Evolutionary conservation across 2,888 invertebrate species (phyloP), one percentile per base, ranked within the genome.

Genomic region (Morpho achilles): DNA sequence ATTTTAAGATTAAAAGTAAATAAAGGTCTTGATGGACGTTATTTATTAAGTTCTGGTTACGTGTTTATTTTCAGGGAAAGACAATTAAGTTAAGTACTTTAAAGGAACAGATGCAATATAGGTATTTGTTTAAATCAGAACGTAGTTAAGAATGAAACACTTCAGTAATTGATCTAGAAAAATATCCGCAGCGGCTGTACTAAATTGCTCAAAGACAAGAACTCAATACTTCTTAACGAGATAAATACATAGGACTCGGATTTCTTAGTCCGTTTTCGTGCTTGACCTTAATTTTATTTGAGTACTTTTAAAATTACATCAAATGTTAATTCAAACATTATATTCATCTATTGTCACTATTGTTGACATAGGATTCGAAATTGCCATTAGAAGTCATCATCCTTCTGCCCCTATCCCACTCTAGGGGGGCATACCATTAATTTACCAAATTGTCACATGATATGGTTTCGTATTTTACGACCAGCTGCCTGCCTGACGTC

Each of bases 171-270:
- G 32, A 32, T 32, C 7, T 40, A 59, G 53, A 59, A 54, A 56
- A 53, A 57, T 56, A 41, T 56, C 48, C 41, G 49, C 41, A 53
- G 46, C 52, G 53, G 51, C 56, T 59, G 49, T 59, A 60, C 54
- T 50, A 82, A 82, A 84, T 84, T 83, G 79, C 76, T 79, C 82
- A 84, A 84, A 84, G 84, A 77, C 76, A 73, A 71, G 72, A 77
- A 80, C 76, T 79, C 80, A 82, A 83, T 77, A 75, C 75, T 70
- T 64, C 79, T 76, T 74, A 69, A 67, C 65, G 60, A 65, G 53
- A 59, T 51, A 62, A 62, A 56, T 52, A 77, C 74, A 69, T 77
- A 57, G 55, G 51, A 58, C 59, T 53, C 53, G 59, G 63, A 65
- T 59, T 58, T 56, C 51, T 46, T 61, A 43, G 23, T 52, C 61